These are phyloP conservation scores for Lichenostomus cassidix DNA, from an alignment of 2,113 vertebrate species.

Conservation along the genomic window DNA sequence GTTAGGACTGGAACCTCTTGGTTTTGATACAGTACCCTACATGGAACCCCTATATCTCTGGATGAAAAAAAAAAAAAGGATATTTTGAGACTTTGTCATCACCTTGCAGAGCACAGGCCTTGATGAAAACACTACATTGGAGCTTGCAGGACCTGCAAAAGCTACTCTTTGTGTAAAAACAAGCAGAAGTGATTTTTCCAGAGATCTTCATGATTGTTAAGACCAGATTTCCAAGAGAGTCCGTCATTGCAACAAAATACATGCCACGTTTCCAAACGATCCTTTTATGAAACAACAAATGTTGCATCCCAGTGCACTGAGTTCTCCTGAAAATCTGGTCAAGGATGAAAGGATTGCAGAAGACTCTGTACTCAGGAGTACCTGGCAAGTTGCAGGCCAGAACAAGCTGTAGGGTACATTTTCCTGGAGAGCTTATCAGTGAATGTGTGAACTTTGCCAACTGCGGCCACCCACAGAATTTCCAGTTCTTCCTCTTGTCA, in stretches of 20 bases:
- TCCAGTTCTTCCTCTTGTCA: neutral
- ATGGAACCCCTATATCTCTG: neutral
- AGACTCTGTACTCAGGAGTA: neutral
- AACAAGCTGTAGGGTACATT: neutral
- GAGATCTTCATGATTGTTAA: neutral
- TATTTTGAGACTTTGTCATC: neutral
- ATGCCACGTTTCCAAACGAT: neutral
- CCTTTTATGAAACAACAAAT: neutral
- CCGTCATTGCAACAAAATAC: neutral
- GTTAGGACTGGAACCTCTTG: conserved; percentile 6
- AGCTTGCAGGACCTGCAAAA: neutral
- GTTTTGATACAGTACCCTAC: neutral
- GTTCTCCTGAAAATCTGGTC: neutral
- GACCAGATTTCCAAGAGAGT: neutral
- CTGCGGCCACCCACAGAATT: neutral
- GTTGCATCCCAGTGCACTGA: neutral
- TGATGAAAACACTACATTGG: neutral
- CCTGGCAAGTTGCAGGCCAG: neutral
- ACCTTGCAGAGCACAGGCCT: neutral
- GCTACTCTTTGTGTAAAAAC: neutral
- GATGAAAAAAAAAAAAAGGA: neutral
- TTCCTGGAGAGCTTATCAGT: neutral
- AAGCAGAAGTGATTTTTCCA: neutral
- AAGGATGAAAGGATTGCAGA: neutral
- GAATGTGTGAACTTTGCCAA: neutral